A percentile compares a stretch with the other conserved stretches of the same genome.
These are phyloP conservation scores for Dipodomys stephensi DNA, from an alignment of 2,113 vertebrate genomes.

Conservation along the genomic window DNA sequence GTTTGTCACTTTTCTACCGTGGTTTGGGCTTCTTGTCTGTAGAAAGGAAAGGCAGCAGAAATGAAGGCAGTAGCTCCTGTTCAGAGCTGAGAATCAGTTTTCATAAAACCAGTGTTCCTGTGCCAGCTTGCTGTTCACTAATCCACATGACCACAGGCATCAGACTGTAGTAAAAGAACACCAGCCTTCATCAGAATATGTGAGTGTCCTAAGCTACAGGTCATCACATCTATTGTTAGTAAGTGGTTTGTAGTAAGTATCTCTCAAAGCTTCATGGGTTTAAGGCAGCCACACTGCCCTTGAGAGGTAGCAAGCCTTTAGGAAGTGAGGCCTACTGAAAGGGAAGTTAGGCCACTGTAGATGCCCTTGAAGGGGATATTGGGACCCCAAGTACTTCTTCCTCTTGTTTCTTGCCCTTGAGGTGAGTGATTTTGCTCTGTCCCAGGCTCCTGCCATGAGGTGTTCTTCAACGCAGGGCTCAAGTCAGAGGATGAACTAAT, in stretches of 20 bases:
- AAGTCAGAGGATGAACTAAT: not conserved
- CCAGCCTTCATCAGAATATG: not conserved
- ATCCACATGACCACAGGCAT: not conserved
- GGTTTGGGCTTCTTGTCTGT: not conserved
- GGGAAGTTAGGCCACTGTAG: not conserved
- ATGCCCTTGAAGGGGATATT: too few species aligned
- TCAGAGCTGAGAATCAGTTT: not conserved
- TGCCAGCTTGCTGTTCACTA: not conserved
- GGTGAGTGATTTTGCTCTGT: too few species aligned
- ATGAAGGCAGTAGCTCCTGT: not conserved
- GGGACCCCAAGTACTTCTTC: not conserved
- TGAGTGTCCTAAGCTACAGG: not conserved
- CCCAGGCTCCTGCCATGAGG: too few species aligned
- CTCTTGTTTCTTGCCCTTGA: not conserved
- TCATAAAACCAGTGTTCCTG: not conserved
- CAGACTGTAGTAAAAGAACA: not conserved
- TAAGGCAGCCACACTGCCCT: not conserved
- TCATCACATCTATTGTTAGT: too few species aligned
- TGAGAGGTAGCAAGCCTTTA: not conserved
- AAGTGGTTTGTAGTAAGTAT: not conserved
- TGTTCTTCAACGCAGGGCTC: not conserved
- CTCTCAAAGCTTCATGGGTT: not conserved
- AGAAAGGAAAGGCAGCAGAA: not conserved
- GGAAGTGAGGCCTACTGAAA: not conserved
- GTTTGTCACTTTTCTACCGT: not conserved